Evolutionary conservation across 2,888 invertebrate species (phyloP), one percentile per base, ranked within the genome.

Genomic region (Coelopa pilipes): DNA sequence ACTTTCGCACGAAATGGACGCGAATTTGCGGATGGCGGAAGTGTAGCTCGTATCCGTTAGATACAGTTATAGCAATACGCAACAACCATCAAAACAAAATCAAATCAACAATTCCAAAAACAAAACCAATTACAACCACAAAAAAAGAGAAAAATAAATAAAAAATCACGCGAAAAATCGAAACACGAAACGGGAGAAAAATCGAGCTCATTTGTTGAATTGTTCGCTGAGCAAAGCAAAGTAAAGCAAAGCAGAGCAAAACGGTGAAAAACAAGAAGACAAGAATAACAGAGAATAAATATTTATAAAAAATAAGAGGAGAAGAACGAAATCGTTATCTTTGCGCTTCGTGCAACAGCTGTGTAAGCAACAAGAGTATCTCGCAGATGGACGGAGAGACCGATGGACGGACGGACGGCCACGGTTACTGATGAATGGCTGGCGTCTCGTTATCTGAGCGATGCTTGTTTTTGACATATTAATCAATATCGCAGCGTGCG

Each of bases 1-100:
- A 71, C 71, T 71, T 71, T 71, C 71, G 57, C 55, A 71, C 71
- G 71, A 47, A 19, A 53, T 65, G 71, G 65, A 49, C 12, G 70
- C 34, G 17, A 59, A 59, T 17, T 70, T 59, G 24, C 24, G 49
- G 60, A 47, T 49, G 21, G 70, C 45, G 50, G 21, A 49, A 66
- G 50, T 50, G 50, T 49, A 12, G 47, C 13, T 66, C 50, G 50
- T 66, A 19, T 55, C 67, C 9, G 34, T n/a, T 11, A 17, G 67
- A 53, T 55, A 67, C 67, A 47, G 46, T 50, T 2, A 10, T 21
- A 66, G 49, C 19, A 24, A 55, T 34, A 34, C 24, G 34, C 34
- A 67, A 55, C 53, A 67, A 53, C 47, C 19, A 67, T 34, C 67
- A 67, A 67, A 67, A 67, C 53, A 50, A 53, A 67, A 11, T 12